Conservation (phyloP, 1,140 invertebrate species). For the Macrosteles quadrilineatus region DNA sequence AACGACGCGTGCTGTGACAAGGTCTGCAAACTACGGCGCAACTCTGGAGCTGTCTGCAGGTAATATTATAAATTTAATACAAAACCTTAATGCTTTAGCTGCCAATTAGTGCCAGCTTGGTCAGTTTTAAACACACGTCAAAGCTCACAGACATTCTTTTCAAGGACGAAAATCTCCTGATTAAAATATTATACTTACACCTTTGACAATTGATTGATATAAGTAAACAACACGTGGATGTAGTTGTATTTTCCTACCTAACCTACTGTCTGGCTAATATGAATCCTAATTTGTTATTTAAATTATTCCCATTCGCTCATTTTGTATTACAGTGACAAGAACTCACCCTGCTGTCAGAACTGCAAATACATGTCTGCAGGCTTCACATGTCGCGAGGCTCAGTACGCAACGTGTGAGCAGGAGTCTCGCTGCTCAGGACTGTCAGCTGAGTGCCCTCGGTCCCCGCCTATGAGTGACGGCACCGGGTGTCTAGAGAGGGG, state of each 20-base stretch:
- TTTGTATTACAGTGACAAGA: slow-evolving; percentile 88
- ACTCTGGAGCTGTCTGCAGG: slow-evolving; percentile 83
- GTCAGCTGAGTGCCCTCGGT: slow-evolving; percentile 72
- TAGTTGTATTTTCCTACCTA: no score
- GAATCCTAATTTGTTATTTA: no score
- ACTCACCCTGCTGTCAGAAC: slow-evolving; percentile 90
- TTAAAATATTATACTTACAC: no score
- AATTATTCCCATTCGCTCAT: no score
- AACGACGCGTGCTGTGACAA: slow-evolving; percentile 91
- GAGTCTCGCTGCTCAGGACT: slow-evolving; percentile 77
- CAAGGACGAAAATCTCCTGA: no score
- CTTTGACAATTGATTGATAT: no score
- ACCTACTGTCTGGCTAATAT: no score
- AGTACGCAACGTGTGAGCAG: slow-evolving; percentile 87
- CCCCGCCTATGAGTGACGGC: slow-evolving; percentile 83
- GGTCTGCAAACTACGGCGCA: slow-evolving; percentile 82
- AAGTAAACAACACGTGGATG: no score
- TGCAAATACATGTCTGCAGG: slow-evolving; percentile 81
- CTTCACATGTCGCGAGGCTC: slow-evolving; percentile 83
- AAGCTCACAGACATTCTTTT: no score
- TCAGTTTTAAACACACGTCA: no score
- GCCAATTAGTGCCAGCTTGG: no score
- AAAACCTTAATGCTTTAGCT: no score
- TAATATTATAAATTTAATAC: slow-evolving; percentile 44
- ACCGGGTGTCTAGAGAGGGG: slow-evolving; percentile 87